Conservation (phyloP, 2,797 vertebrate species). For the Takifugu rubripes region DNA sequence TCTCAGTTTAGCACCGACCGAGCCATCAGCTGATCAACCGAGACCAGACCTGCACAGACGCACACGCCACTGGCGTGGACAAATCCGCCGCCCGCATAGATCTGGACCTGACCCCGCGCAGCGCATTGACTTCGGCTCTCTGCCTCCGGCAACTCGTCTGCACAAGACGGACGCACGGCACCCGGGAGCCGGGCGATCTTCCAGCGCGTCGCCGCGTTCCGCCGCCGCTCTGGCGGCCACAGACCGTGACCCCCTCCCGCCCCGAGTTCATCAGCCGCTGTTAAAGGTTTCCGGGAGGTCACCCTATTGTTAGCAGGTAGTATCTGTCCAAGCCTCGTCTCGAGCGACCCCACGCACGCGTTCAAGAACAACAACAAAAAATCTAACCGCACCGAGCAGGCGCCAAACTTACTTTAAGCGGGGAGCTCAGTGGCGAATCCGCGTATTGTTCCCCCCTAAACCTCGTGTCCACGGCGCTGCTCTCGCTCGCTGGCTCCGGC, state of each 20-base stretch:
- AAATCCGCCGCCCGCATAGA: too few relatives aligned
- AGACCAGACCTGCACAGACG: slow-evolving; percentile 17
- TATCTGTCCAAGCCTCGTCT: slow-evolving; percentile 58
- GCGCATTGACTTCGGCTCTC: not conserved
- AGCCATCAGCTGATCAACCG: slow-evolving; percentile 58
- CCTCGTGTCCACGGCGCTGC: slow-evolving; percentile 63
- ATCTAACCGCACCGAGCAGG: slow-evolving; percentile 37
- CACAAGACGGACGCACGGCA: slow-evolving; percentile 21
- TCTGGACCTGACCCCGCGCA: too few relatives aligned
- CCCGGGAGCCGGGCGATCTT: not conserved
- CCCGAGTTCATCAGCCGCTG: slow-evolving; percentile 55
- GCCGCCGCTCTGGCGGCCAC: slow-evolving; percentile 29
- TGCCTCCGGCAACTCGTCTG: slow-evolving; percentile 29
- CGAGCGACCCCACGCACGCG: slow-evolving; percentile 34
- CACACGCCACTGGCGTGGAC: not conserved
- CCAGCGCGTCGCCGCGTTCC: slow-evolving; percentile 2
- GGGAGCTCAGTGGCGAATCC: slow-evolving; percentile 69
- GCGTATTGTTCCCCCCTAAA: slow-evolving; percentile 56
- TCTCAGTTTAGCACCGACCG: slow-evolving; percentile 54
- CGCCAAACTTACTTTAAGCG: slow-evolving; percentile 88
- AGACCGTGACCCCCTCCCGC: slow-evolving; percentile 22
- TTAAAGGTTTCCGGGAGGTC: slow-evolving; percentile 70
- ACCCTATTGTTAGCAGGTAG: slow-evolving; percentile 84
- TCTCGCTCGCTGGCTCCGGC: slow-evolving; percentile 61
- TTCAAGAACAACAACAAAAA: slow-evolving; percentile 53